phyloP scores from a whole-genome alignment of 2,113 vertebrate genomes.

The Neotoma lepida region DNA sequence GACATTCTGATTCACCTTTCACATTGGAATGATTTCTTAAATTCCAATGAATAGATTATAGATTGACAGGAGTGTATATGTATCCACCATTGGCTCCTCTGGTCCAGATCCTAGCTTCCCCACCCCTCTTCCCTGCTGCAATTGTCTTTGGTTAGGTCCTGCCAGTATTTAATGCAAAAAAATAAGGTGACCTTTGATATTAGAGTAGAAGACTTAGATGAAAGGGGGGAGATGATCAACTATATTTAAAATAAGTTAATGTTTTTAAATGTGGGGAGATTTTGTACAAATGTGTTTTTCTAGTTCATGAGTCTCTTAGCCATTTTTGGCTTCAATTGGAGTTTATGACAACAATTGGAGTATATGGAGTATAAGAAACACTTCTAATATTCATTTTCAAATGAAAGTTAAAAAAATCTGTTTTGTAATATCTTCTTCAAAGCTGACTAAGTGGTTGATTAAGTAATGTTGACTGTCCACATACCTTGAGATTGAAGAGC shows the following conservation, averaged over 20 bases:
- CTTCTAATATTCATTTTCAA: conserved; percentile 35
- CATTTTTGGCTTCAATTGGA: neutral
- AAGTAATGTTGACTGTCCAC: neutral
- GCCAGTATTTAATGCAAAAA: neutral
- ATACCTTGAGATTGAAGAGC: neutral
- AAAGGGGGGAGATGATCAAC: neutral
- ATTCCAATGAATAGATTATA: neutral
- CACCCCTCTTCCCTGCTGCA: neutral
- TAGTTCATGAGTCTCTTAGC: neutral
- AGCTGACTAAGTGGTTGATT: neutral
- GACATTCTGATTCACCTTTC: neutral
- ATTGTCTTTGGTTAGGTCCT: neutral
- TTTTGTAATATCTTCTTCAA: neutral
- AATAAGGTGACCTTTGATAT: neutral
- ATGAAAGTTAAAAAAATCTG: neutral
- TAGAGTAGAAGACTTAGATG: neutral
- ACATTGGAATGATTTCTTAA: neutral
- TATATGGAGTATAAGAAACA: neutral
- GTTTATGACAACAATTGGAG: neutral
- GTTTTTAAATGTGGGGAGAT: conserved; percentile 31
- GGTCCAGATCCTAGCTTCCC: neutral
- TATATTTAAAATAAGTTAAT: conserved; percentile 15
- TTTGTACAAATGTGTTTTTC: conserved; percentile 4
- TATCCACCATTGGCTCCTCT: neutral
- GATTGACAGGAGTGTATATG: neutral